These are phyloP conservation scores for Plagiodera versicolora DNA, from an alignment of 2,888 invertebrate genomes.

Conservation along the genomic window DNA sequence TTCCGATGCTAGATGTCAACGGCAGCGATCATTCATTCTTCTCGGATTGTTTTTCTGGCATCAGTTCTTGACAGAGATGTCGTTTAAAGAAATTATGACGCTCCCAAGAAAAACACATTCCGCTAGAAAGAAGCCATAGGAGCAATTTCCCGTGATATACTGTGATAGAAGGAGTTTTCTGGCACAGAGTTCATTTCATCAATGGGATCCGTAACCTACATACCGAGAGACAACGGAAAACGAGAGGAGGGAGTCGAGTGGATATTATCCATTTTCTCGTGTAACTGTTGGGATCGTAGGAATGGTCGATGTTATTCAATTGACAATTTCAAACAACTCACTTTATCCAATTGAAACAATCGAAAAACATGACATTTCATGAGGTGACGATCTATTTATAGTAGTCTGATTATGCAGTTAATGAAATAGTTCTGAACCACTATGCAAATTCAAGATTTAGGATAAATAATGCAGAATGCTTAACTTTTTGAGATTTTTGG, in stretches of 20 bases:
- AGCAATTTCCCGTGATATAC: conserved; percentile 20
- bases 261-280: background rate
- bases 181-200: background rate
- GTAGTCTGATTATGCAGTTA: no score
- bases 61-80: conserved; percentile 36
- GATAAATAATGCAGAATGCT: no score
- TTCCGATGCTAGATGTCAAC: conserved; percentile 46
- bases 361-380: no score
- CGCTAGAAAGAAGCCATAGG: conserved; percentile 17
- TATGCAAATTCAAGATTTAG: no score
- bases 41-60: conserved; percentile 30
- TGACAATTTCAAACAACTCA: no score
- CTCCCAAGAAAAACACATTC: conserved; percentile 25
- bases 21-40: conserved; percentile 49
- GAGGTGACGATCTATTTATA: no score
- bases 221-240: background rate
- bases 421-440: no score
- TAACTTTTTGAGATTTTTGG: no score
- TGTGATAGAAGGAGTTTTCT: background rate
- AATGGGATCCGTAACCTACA: background rate
- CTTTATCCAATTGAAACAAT: no score
- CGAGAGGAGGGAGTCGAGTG: no score
- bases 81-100: conserved; percentile 36
- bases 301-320: no score
- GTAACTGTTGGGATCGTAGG: no score